Evolutionary conservation across 2,888 invertebrate genomes (phyloP).

Genomic region (Cephus runcator): DNA sequence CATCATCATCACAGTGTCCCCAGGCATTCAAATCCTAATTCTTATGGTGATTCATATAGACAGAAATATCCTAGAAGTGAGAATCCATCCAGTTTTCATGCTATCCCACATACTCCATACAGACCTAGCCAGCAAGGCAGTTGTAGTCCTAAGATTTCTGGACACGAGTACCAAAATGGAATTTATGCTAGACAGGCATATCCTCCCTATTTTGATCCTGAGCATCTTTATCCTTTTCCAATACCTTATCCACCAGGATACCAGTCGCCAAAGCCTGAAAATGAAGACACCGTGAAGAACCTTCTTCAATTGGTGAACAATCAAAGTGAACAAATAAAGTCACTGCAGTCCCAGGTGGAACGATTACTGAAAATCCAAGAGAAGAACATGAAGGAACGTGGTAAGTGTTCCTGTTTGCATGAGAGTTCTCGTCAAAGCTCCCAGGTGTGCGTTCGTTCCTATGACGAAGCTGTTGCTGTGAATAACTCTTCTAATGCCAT

Average conservation of each 20-base stretch:
- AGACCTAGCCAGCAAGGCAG: background rate
- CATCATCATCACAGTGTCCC: background rate
- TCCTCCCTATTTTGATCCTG: constrained; percentile 12
- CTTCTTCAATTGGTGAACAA: constrained; percentile 74
- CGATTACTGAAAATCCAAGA: constrained; percentile 65
- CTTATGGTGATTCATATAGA: background rate
- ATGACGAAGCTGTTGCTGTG: background rate
- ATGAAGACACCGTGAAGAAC: constrained; percentile 60
- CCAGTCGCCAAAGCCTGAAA: constrained; percentile 26
- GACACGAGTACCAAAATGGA: background rate
- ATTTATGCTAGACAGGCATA: constrained; percentile 11
- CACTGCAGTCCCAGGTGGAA: constrained; percentile 74
- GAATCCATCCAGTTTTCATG: background rate
- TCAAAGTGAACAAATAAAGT: constrained; percentile 75
- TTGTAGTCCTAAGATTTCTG: background rate
- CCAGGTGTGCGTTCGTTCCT: constrained; percentile 1
- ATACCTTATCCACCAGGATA: constrained; percentile 11
- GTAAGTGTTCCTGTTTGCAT: constrained; percentile 36
- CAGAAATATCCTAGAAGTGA: background rate
- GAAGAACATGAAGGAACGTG: constrained; percentile 40
- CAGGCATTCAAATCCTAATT: background rate
- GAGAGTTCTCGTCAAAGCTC: constrained; percentile 3
- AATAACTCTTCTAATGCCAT: background rate
- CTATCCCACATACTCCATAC: background rate
- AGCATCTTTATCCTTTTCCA: constrained; percentile 14